A percentile compares a stretch with the other conserved stretches of the same genome.
These are phyloP conservation scores for Sebastes fasciatus DNA, from an alignment of 2,113 vertebrate species.

Conservation along the genomic window DNA sequence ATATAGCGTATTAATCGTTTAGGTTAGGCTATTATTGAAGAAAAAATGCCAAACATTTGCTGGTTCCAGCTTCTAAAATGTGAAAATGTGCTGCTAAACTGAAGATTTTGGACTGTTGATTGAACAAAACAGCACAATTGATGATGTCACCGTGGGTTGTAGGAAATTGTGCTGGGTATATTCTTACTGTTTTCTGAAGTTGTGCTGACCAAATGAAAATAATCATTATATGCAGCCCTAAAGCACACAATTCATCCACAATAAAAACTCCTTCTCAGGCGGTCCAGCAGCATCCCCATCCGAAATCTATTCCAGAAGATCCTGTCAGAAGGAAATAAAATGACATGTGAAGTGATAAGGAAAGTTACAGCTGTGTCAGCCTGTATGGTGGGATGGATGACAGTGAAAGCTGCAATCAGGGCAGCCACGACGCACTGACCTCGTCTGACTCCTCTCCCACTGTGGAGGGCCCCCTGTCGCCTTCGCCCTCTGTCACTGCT, in stretches of 20 bases:
- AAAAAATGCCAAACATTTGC: background rate
- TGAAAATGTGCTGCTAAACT: background rate
- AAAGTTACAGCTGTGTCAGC: slow-evolving; percentile 52
- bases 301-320: slow-evolving; percentile 76
- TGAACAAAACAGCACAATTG: background rate
- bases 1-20: background rate
- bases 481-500: slow-evolving; percentile 54
- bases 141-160: background rate
- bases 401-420: slow-evolving; percentile 48
- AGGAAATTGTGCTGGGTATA: background rate
- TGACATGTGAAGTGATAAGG: slow-evolving; percentile 51
- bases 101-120: slow-evolving; percentile 3
- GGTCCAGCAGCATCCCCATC: slow-evolving; percentile 16
- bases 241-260: slow-evolving; percentile 24
- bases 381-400: slow-evolving; percentile 32
- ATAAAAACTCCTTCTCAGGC: slow-evolving; percentile 15
- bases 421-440: slow-evolving; percentile 64
- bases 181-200: background rate
- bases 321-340: slow-evolving; percentile 66
- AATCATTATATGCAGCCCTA: slow-evolving; percentile 2
- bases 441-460: slow-evolving; percentile 81
- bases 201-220: background rate
- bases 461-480: slow-evolving; percentile 43
- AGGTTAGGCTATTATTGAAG: background rate
- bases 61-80: background rate